Evolutionary conservation across 2,797 vertebrate species (phyloP), one percentile per base, ranked within the genome.

Genomic region (Thamnophis elegans): DNA sequence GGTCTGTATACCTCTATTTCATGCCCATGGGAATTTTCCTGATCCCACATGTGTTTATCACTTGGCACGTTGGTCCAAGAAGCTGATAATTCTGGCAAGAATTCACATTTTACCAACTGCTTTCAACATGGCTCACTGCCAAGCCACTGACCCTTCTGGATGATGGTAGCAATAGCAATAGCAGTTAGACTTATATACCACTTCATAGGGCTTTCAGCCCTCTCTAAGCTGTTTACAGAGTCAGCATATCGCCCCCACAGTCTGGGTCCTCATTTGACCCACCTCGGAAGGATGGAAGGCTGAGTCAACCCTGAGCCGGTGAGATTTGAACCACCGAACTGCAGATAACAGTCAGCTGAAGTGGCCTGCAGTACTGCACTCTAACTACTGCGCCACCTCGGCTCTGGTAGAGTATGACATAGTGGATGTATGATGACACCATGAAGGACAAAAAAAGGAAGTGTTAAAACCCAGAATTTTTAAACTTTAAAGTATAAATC

Each of bases 401-500:
- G n/a, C n/a, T n/a, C n/a, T n/a, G n/a, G n/a, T 4, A 18, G 13
- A 12, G 53, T 36, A 78, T 51, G 53, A 0, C 22, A 6, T 20
- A 55, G 36, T 87, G 32, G 55, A 90, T 54, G 13, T 86, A 58
- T 62, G 56, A 0, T 62, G 68, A 0, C 14, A 90, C 16, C 26
- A 89, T 47, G 54, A 26, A 89, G 53, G 91, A 59, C 14, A 93
- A 86, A 91, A 85, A 65, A 82, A 25, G 88, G 59, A 47, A 86
- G 11, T 36, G n/a, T 85, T 88, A 53, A 89, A 0, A 0, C 65
- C 32, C 42, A 36, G 51, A 13, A 47, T 53, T 90, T 93, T 88
- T 55, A 92, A 92, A 93, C 18, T 60, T 78, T 90, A 78, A 89
- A 73, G 60, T 89, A 90, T 16, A 58, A 78, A 92, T 85, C n/a